phyloP scores from a whole-genome alignment of 2,797 vertebrate genomes.

The Gallirallus australis region DNA sequence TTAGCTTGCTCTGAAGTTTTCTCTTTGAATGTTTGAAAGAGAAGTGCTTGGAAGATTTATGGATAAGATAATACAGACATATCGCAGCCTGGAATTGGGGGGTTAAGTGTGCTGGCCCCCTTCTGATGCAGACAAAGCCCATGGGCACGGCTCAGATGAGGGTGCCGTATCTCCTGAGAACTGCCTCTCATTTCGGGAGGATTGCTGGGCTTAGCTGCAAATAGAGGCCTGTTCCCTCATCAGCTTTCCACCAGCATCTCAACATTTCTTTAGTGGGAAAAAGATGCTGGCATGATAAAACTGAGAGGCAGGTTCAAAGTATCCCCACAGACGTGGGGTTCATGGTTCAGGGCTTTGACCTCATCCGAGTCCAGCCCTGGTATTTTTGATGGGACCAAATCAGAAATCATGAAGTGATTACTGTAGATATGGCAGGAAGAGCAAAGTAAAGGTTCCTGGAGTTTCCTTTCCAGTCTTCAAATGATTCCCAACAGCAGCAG shows the following conservation, averaged over 20 bases:
- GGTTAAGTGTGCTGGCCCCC: neutral
- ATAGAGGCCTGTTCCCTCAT: neutral
- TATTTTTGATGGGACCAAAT: neutral
- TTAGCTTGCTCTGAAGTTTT: conserved; percentile 23
- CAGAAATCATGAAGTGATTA: neutral
- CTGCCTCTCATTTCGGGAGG: neutral
- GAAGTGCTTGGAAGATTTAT: neutral
- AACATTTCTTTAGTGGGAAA: neutral
- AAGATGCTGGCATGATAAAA: neutral
- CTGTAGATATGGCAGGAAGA: neutral
- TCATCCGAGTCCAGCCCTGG: neutral
- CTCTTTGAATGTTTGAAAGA: neutral
- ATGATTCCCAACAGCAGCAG: neutral
- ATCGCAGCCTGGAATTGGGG: neutral
- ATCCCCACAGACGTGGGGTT: neutral
- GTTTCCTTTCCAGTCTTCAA: neutral
- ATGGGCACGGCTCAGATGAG: accelerated
- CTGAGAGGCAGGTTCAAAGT: neutral
- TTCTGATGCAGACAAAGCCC: neutral
- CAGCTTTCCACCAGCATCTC: neutral
- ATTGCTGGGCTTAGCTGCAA: neutral
- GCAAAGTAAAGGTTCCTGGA: neutral
- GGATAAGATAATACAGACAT: neutral
- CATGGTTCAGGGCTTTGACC: neutral
- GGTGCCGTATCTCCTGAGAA: neutral